Base-by-base conservation (phyloP, 2,888 invertebrate genomes). In the Meteorus cinctellus region DNA sequence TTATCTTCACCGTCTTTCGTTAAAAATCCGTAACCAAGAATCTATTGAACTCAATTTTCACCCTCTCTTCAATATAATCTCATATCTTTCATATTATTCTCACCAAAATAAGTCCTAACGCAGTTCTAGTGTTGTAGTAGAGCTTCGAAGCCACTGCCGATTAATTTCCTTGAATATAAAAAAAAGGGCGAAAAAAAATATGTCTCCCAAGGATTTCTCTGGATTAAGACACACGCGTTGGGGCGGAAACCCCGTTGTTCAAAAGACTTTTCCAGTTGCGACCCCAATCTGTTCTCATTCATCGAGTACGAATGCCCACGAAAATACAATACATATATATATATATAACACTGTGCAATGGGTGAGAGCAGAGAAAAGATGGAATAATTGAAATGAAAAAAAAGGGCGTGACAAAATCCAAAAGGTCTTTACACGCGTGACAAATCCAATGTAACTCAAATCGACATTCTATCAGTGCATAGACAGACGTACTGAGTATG, bases 221-320 rank as follows among this genome's bases (percentile, higher is more conserved):
- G 73, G 76, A 72, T 78, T 75, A 76, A 76, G 76, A 68, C 36
- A 72, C 60, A 76, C 76, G 72, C 72, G 66, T 73, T 73, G 66
- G 65, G 72, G 63, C 29, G 72, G 62, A 72, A 72, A 72, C 63
- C 72, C 63, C 29, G 60, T 71, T 59, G 60, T 41, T 63, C 63
- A 24, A 51, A 63, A 72, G 66, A 73, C 51, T 73, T 66, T 66
- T 8, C 27, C 72, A 71, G 59, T 34, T 63, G 36, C 29, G 55
- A 36, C 14, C 59, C 8, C 75, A 71, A 75, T 71, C 75, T 55
- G 70, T 65, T 36, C 65, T 75, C 36, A 75, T 75, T 75, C 71
- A 71, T 41, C 41, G 19, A 10, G 24, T 55, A 19, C 59, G 45
- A 59, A 24, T 59, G 34, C 34, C 36, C 34, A 41, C 36, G 72